Evolutionary conservation across 1,140 invertebrate species (phyloP), one percentile per base, ranked within the genome.

Genomic region (Drosophila trapezifrons): DNA sequence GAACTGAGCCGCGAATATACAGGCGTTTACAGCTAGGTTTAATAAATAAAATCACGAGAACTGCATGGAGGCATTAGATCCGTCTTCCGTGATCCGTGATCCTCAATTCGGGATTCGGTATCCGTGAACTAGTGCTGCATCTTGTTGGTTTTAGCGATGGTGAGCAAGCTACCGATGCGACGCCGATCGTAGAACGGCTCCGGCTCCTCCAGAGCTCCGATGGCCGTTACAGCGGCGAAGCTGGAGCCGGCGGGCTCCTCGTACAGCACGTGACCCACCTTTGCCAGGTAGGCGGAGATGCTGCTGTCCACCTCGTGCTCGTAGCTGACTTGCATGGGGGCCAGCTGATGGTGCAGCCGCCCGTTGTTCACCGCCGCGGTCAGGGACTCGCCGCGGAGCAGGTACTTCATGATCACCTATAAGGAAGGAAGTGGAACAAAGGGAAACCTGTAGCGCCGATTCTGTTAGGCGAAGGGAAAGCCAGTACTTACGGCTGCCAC

Each of bases 271-370:
- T 94, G 93, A 0, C 93, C 93, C 42, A 71, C 77, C 37, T 76
- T 40, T 42, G 18, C 52, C 90, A 92, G 75, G 69, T 86, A 87
- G 3, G 72, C 52, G 32, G 55, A 55, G n/a, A 93, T 66, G 12
- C 57, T 58, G 86, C 90, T 77, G 1, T 72, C 62, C 22, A 89
- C 76, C 25, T 78, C 73, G 1, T 27, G 2, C 49, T 91, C 90
- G 6, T 78, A 70, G 40, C 94, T 91, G 0, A 99, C 82, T 58
- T 94, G 87, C 94, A 98, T 97, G 0, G 99, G 99, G 59, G 95
- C 94, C 2, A 99, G 93, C 90, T 99, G 98, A 92, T 99, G 98
- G 93, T 99, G 98, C 35, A 99, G 92, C 64, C 98, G 94, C 3
- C 95, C 95, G 1, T 94, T 93, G 91, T 98, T 96, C 8, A 99